phyloP scores from a whole-genome alignment of 2,888 invertebrate species.

The Yponomeuta cagnagella region DNA sequence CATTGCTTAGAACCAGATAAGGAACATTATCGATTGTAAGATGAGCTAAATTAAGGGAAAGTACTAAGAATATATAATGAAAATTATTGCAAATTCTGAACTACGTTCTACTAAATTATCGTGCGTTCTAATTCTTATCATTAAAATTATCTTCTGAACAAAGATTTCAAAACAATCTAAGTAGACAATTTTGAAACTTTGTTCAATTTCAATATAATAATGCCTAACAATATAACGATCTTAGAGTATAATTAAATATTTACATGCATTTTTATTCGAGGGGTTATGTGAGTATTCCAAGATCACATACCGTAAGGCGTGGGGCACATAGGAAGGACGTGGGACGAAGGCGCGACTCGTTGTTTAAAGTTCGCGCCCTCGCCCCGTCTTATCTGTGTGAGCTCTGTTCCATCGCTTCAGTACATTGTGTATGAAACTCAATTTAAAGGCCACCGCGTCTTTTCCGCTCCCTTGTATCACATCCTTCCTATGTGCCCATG shows the following conservation, averaged over 20 bases:
- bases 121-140: constrained; percentile 4
- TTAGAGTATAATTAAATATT: constrained; percentile 11
- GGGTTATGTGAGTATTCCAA: not conserved
- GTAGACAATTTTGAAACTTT: not conserved
- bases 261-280: constrained; percentile 5
- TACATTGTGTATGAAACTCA: too few relatives aligned
- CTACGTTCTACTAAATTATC: constrained; percentile 11
- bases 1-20: not conserved
- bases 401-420: too few relatives aligned
- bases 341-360: too few relatives aligned
- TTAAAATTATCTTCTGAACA: not conserved
- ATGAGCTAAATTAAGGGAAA: constrained; percentile 1
- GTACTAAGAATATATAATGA: not conserved
- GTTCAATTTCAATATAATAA: not conserved
- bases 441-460: too few relatives aligned
- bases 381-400: too few relatives aligned
- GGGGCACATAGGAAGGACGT: too few relatives aligned
- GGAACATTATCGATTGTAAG: not conserved
- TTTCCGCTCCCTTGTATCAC: too few relatives aligned
- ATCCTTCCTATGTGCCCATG: too few relatives aligned
- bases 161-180: not conserved
- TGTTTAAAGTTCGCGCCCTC: too few relatives aligned
- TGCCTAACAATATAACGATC: constrained; percentile 11
- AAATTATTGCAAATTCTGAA: constrained; percentile 10
- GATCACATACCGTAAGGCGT: not conserved